Percentiles rank a stretch among this genome's conserved stretches.
These are phyloP conservation scores for Psittacula cyanocephala DNA, from an alignment of 2,113 vertebrate species.

Conservation along the genomic window DNA sequence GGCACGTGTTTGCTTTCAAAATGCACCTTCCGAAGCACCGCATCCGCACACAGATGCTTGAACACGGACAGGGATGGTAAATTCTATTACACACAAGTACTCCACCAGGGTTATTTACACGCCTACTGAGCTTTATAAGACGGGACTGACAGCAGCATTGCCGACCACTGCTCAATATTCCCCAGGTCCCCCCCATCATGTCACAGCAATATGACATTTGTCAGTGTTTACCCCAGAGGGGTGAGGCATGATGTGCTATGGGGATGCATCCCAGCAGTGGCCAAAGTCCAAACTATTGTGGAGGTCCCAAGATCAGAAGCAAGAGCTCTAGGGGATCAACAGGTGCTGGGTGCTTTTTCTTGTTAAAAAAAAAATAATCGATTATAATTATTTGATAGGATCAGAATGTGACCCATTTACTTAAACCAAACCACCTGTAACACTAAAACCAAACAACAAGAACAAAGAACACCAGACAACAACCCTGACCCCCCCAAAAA, in stretches of 20 bases:
- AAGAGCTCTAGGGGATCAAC: background rate
- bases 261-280: background rate
- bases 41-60: background rate
- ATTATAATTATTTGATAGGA: background rate
- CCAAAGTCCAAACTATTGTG: background rate
- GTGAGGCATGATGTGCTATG: background rate
- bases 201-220: background rate
- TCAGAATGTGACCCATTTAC: too few relatives aligned
- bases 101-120: rapidly evolving
- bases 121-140: background rate
- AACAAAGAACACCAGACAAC: too few relatives aligned
- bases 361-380: background rate
- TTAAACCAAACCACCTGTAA: too few relatives aligned
- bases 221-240: background rate
- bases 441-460: too few relatives aligned
- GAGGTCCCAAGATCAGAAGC: background rate
- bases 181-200: background rate
- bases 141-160: background rate
- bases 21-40: background rate
- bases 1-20: background rate
- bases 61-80: background rate
- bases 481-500: too few relatives aligned
- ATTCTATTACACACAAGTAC: background rate
- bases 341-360: background rate
- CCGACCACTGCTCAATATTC: rapidly evolving